These are phyloP conservation scores for Tenualosa thibaudeaui DNA, from an alignment of 2,797 vertebrate genomes.

Conservation along the genomic window DNA sequence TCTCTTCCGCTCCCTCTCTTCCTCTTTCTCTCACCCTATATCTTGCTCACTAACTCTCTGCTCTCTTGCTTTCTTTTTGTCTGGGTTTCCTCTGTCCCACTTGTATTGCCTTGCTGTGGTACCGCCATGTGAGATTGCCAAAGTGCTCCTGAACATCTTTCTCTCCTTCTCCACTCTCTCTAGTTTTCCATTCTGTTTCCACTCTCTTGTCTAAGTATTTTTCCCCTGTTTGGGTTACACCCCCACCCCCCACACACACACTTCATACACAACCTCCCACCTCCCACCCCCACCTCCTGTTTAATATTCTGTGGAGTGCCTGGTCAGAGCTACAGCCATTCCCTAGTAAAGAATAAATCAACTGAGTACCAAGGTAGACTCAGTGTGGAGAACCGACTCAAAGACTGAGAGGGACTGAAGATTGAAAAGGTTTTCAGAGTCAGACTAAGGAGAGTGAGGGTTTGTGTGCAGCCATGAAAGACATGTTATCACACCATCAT, in stretches of 20 bases:
- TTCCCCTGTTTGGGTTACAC: background rate
- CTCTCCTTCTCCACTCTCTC: background rate
- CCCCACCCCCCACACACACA: too few species aligned
- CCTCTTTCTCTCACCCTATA: background rate
- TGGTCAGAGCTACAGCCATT: background rate
- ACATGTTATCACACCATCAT: background rate
- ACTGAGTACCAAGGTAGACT: background rate
- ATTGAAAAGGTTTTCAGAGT: background rate
- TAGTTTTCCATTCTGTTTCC: constrained; percentile 10
- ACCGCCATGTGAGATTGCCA: constrained; percentile 5
- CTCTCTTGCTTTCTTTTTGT: constrained; percentile 28
- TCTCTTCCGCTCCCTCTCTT: background rate
- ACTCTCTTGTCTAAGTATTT: constrained; percentile 6
- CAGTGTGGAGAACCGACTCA: background rate
- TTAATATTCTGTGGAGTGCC: constrained; percentile 1
- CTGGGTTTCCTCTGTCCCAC: constrained; percentile 1
- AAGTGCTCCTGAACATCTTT: background rate
- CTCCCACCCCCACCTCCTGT: background rate
- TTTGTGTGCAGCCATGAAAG: background rate
- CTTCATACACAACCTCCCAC: background rate
- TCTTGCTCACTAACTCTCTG: background rate
- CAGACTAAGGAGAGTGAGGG: background rate
- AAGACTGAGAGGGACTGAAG: background rate
- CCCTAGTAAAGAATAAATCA: background rate
- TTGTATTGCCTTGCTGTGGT: background rate